phyloP scores from a whole-genome alignment of 1,140 invertebrate genomes.

The Neodiprion virginianus region DNA sequence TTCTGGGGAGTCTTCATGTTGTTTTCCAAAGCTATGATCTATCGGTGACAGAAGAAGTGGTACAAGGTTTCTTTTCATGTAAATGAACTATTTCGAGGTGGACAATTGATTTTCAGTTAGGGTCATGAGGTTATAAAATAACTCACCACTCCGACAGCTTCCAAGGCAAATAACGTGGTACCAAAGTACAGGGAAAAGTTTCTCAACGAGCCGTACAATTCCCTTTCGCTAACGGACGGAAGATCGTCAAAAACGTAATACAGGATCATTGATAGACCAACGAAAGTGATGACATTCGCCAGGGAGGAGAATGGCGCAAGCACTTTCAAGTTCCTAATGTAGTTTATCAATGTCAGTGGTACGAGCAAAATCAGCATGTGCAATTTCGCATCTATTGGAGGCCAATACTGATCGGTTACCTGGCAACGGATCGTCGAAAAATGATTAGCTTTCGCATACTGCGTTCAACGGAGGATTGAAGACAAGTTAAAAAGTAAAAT shows the following conservation, averaged over 20 bases:
- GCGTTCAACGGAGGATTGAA: not conserved
- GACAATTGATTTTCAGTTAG: not conserved
- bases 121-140: not conserved
- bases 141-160: conserved; percentile 87
- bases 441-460: not conserved
- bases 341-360: conserved; percentile 74
- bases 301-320: conserved; percentile 82
- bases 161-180: conserved; percentile 87
- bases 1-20: conserved; percentile 82
- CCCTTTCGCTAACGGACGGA: conserved; percentile 65
- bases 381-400: conserved; percentile 53
- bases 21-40: conserved; percentile 86
- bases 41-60: conserved; percentile 29
- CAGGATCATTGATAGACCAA: conserved; percentile 74
- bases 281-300: conserved; percentile 77
- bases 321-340: conserved; percentile 78
- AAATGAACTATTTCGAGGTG: too few relatives aligned
- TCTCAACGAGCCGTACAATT: conserved; percentile 63
- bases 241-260: conserved; percentile 71
- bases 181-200: conserved; percentile 82
- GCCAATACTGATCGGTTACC: conserved; percentile 58
- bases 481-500: conserved; percentile 43
- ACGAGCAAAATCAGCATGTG: conserved; percentile 71
- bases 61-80: not conserved
- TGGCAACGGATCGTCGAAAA: conserved; percentile 26